Evolutionary conservation across 1,140 invertebrate genomes (phyloP).

Genomic region (Bombus sibiricus): DNA sequence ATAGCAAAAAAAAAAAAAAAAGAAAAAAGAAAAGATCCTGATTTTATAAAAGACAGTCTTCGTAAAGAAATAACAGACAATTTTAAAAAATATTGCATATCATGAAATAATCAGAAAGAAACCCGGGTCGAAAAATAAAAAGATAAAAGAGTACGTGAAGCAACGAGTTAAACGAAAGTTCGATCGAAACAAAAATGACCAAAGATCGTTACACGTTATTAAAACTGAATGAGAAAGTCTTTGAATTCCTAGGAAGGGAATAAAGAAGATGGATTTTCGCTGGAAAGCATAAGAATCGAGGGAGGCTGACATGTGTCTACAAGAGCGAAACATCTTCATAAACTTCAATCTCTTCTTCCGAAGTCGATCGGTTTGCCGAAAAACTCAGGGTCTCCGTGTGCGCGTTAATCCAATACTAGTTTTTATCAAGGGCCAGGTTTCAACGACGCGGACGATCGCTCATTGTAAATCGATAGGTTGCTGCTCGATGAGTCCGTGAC

Average conservation of each 20-base stretch:
- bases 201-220: background rate
- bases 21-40: no score
- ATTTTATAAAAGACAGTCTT: no score
- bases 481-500: conserved; percentile 31
- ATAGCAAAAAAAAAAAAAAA: no score
- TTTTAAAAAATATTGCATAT: no score
- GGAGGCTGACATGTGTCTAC: conserved; percentile 54
- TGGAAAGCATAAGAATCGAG: conserved; percentile 8
- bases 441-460: conserved; percentile 50
- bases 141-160: no score
- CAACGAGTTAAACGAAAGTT: no score
- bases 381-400: conserved; percentile 51
- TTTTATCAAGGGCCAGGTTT: conserved; percentile 51
- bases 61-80: no score
- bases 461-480: conserved; percentile 69
- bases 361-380: conserved; percentile 49
- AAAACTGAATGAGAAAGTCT: background rate
- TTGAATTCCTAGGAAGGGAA: background rate
- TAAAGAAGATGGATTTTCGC: conserved; percentile 6
- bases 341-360: conserved; percentile 50
- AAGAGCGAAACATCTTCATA: conserved; percentile 63
- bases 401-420: conserved; percentile 71
- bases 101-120: background rate
- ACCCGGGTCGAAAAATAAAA: background rate
- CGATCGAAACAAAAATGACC: background rate